Conservation (phyloP, 2,113 vertebrate genomes). For the Pomatostomus ruficeps region DNA sequence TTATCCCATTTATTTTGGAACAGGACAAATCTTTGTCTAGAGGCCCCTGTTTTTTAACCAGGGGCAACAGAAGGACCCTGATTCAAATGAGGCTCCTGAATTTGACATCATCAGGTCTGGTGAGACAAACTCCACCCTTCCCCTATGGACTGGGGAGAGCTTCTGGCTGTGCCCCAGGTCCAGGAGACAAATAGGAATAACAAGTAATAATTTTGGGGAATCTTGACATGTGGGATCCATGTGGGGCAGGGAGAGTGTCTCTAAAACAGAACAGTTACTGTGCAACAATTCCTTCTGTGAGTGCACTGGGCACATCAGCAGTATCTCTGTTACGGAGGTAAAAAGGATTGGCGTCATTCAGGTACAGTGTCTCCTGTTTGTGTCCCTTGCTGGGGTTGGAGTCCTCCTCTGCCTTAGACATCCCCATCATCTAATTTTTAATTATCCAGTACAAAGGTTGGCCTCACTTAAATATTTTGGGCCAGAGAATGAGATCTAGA, state of each 20-base stretch:
- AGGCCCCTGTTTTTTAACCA: not conserved
- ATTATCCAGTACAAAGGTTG: not conserved
- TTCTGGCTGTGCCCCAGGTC: not conserved
- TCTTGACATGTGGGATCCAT: fast-evolving
- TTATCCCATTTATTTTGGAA: not conserved
- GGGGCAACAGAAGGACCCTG: not conserved
- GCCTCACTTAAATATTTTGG: not conserved
- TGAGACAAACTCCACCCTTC: not conserved
- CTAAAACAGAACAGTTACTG: not conserved
- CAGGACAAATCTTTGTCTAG: not conserved
- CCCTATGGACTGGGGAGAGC: not conserved
- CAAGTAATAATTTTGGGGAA: not conserved
- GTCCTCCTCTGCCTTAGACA: not conserved
- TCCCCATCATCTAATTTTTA: not conserved
- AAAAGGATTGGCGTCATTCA: not conserved
- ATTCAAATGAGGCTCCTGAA: not conserved
- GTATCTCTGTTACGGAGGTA: fast-evolving
- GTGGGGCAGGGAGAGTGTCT: not conserved
- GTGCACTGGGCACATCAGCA: not conserved
- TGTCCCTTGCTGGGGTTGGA: not conserved
- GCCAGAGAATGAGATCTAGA: not conserved
- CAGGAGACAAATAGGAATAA: too few species aligned
- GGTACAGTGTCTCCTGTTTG: not conserved
- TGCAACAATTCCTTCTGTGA: not conserved
- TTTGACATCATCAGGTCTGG: not conserved